Evolutionary conservation across 2,797 vertebrate genomes (phyloP), one percentile per base, ranked within the genome.

Genomic region (Hoplostethus atlanticus): DNA sequence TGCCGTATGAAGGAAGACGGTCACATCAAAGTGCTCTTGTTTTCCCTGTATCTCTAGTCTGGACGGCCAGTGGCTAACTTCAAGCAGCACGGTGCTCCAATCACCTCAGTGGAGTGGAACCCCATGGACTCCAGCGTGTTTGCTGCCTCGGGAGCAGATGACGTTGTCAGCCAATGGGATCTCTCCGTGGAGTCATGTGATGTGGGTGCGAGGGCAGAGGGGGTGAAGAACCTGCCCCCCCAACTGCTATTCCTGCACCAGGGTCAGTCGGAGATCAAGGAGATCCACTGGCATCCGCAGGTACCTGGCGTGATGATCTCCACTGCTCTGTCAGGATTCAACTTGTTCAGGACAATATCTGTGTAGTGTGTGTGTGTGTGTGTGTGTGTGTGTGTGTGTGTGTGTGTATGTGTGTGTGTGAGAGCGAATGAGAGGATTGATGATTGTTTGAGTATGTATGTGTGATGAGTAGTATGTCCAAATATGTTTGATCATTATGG

Each of bases 231-330:
- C 71, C 92, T 98, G 3, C 97, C 97, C 0, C 96, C 97, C 1
- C 97, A 98, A 85, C 93, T 98, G 10, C 92, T 98, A 0, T 98
- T 98, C 57, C 93, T 97, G 70, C 97, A 98, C 91, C 97, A 98
- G 93, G 97, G 97, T 0, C 97, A 98, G 90, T 93, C 91, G 0
- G 97, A 98, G 86, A 93, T 97, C 72, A 98, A 98, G 87, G 97
- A 98, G 90, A 84, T 98, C 64, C 97, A 97, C 90, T 98, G 97
- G 97, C 97, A 98, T 73, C 95, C 96, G 0, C 97, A 98, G 89
- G 87, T 96, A n/a, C 93, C 95, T 0, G 97, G 97, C 0, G 82
- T 96, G 8, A 84, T 98, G 55, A 62, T 98, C 70, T 96, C 95
- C 89, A 98, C 97, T 0, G 96, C 96, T 0, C 88, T 96, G 64